Evolutionary conservation across 2,113 vertebrate species (phyloP).

Genomic region (Scomber colias): DNA sequence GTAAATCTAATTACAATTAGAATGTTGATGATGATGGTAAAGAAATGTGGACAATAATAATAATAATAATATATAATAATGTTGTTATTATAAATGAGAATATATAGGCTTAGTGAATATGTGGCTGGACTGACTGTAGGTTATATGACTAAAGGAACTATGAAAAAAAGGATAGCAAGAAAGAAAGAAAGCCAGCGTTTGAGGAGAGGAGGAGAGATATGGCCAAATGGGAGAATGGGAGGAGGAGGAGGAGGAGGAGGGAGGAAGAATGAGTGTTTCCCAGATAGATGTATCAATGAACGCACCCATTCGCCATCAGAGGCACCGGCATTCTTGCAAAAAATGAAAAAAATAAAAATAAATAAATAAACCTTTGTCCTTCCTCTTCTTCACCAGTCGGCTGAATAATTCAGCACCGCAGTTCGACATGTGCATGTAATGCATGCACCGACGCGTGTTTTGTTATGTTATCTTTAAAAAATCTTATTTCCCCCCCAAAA

Average conservation of each 20-base stretch:
- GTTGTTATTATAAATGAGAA: no score
- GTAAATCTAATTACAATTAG: constrained; percentile 33
- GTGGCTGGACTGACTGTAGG: neutral
- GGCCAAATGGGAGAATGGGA: constrained; percentile 49
- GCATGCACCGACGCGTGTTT: constrained; percentile 19
- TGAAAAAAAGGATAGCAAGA: constrained; percentile 47
- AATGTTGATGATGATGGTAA: neutral
- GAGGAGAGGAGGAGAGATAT: constrained; percentile 46
- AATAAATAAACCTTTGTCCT: constrained; percentile 32
- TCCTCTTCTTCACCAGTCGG: constrained; percentile 24
- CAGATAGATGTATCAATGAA: constrained; percentile 86
- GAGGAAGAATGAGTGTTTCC: constrained; percentile 80
- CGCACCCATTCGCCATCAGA: constrained; percentile 83
- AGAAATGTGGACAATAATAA: neutral
- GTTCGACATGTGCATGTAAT: constrained; percentile 53
- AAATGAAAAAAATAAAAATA: neutral
- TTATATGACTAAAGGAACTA: constrained; percentile 17
- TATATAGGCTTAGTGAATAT: no score
- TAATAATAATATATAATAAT: no score
- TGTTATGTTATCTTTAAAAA: neutral
- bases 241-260: constrained; percentile 54
- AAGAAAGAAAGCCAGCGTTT: constrained; percentile 7
- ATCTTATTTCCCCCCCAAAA: neutral
- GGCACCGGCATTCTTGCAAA: constrained; percentile 73
- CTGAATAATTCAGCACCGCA: constrained; percentile 66